These are phyloP conservation scores for Nasua narica DNA, from an alignment of 2,797 vertebrate species.

Conservation along the genomic window DNA sequence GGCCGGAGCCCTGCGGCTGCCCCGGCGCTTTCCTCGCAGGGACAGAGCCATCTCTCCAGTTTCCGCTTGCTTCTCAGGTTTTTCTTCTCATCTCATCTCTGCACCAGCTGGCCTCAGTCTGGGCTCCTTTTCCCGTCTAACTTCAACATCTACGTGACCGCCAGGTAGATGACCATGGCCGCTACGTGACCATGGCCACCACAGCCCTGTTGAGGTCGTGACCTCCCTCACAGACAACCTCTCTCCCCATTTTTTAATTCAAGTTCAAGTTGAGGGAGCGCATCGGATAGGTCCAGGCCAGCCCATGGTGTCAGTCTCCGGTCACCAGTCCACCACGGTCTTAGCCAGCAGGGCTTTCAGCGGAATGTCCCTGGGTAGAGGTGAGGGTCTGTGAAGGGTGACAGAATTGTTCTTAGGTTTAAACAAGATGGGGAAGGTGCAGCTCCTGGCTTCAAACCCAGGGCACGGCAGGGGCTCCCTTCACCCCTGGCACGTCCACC, in stretches of 20 bases:
- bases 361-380: not conserved
- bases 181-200: not conserved
- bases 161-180: too few relatives aligned
- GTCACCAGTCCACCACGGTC: not conserved
- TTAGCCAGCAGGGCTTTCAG: not conserved
- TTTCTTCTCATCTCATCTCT: not conserved
- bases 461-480: too few relatives aligned
- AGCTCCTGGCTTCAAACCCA: too few relatives aligned
- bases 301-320: not conserved
- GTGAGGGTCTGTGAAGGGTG: accelerated
- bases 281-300: not conserved
- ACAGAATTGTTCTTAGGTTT: not conserved
- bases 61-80: not conserved
- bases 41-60: not conserved
- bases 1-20: accelerated
- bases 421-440: not conserved
- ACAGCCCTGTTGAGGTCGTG: not conserved
- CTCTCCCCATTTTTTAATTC: not conserved
- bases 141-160: not conserved
- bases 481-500: too few relatives aligned
- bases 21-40: not conserved
- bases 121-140: not conserved
- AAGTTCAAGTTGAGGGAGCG: not conserved
- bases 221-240: not conserved
- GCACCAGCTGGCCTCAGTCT: not conserved